These are phyloP conservation scores for Clarias platycephalus DNA, from an alignment of 2,797 vertebrate species.

Conservation along the genomic window DNA sequence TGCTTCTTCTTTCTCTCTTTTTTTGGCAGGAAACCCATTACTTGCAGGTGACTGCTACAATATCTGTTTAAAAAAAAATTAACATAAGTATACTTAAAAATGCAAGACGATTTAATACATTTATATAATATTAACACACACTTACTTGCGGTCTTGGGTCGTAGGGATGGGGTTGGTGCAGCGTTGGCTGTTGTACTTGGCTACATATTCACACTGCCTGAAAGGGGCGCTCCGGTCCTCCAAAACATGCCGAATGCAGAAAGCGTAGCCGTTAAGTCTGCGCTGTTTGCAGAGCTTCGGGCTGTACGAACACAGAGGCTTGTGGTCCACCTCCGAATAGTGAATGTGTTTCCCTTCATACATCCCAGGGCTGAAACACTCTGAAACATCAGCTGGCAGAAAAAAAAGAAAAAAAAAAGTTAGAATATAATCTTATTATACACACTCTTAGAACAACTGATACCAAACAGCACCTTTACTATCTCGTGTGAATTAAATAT, in stretches of 20 bases:
- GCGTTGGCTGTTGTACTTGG: constrained; percentile 99
- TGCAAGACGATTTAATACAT: too few species aligned
- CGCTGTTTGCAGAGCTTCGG: constrained; percentile 99
- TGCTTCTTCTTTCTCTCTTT: constrained; percentile 99
- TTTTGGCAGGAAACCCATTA: constrained; percentile 98
- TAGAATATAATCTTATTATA: too few species aligned
- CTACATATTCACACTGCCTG: constrained; percentile 99
- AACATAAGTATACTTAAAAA: background rate
- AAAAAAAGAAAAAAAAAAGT: constrained; percentile 41
- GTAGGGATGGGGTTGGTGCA: constrained; percentile 99
- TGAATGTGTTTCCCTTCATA: constrained; percentile 99
- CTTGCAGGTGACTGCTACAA: constrained; percentile 99
- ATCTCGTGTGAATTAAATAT: background rate
- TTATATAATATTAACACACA: constrained; percentile 64
- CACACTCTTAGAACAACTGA: background rate
- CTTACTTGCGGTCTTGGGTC: constrained; percentile 98
- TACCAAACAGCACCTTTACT: background rate
- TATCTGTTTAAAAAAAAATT: constrained; percentile 77
- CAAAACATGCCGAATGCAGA: constrained; percentile 99
- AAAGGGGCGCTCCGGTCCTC: constrained; percentile 99
- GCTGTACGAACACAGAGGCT: constrained; percentile 99
- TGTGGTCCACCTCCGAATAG: constrained; percentile 99
- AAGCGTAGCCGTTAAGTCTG: constrained; percentile 98
- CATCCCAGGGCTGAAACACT: constrained; percentile 99
- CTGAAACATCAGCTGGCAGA: constrained; percentile 98